Evolutionary conservation across 2,888 invertebrate species (phyloP), one percentile per base, ranked within the genome.

Genomic region (Drosophila subquinaria): DNA sequence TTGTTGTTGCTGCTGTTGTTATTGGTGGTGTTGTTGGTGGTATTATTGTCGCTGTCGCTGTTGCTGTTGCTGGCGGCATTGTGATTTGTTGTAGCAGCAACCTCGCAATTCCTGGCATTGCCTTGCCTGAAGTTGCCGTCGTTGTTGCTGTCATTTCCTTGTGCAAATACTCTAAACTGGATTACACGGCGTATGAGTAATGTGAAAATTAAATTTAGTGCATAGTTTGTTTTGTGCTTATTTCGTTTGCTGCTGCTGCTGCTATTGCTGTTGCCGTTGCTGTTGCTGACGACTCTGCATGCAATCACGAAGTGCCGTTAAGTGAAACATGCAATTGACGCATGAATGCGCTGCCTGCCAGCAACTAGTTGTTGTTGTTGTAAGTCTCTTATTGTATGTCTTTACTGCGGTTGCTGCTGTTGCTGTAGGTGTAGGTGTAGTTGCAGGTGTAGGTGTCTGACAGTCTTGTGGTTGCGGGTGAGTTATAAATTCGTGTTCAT

Each of bases 141-240:
- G 75, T 60, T 35, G 71, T 36, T 35, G 78, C 82, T 79, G 89
- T 82, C 91, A 92, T 92, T 91, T 92, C 92, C 75, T 83, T 89
- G 81, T 90, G 85, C 81, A 92, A 90, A 89, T 89, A 92, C 75
- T 87, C 79, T 77, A 92, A 90, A 82, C 92, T 92, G 84, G 84
- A 89, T 89, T 89, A 88, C 89, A 88, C 84, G 84, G 88, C 90
- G 89, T 90, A 86, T 89, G 88, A 90, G 88, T 86, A 89, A 85
- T 86, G 83, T 69, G 82, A 84, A 90, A 90, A 90, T 91, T 89
- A 89, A 90, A 89, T 90, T 90, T 86, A 86, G 82, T 90, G 78
- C 81, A 77, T 78, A 88, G 83, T 89, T 89, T 86, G 88, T 81
- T 84, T 77, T 83, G 79, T 77, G 69, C 71, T 85, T 86, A 83